Evolutionary conservation across 2,113 vertebrate genomes (phyloP).

Genomic region (Cryptoleucopteryx plumbea): DNA sequence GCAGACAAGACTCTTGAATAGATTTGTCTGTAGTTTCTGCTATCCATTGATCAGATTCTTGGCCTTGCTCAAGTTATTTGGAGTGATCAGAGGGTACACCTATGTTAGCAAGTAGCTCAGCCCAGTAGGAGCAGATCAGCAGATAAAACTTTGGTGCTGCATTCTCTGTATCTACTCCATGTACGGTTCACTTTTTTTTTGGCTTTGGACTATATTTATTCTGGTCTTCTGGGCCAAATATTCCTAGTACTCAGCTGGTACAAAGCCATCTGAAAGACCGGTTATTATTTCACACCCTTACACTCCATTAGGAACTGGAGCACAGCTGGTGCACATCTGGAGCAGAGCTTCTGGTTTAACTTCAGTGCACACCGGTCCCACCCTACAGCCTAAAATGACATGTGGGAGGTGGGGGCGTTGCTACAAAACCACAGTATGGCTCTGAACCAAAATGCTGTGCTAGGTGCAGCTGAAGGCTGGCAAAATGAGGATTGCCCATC

Average conservation of each 20-base stretch:
- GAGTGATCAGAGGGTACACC: neutral
- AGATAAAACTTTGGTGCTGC: neutral
- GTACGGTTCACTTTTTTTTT: neutral
- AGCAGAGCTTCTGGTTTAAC: neutral
- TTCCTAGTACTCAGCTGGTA: neutral
- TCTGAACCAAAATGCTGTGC: neutral
- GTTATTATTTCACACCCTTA: neutral
- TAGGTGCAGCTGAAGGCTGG: neutral
- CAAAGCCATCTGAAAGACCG: neutral
- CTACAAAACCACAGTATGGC: neutral
- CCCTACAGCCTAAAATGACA: neutral
- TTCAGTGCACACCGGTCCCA: neutral
- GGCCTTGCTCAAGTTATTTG: neutral
- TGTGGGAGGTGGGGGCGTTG: neutral
- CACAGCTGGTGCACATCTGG: neutral
- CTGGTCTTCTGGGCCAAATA: neutral
- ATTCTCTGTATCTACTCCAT: neutral
- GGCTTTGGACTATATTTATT: neutral
- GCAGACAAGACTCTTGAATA: neutral
- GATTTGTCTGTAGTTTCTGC: neutral
- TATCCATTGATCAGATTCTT: neutral
- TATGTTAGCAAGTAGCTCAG: neutral
- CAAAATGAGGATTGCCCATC: neutral
- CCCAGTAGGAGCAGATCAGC: neutral
- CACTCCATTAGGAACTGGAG: neutral